Evolutionary conservation across 2,113 vertebrate genomes (phyloP).

Genomic region (Rhabdomys dilectus): DNA sequence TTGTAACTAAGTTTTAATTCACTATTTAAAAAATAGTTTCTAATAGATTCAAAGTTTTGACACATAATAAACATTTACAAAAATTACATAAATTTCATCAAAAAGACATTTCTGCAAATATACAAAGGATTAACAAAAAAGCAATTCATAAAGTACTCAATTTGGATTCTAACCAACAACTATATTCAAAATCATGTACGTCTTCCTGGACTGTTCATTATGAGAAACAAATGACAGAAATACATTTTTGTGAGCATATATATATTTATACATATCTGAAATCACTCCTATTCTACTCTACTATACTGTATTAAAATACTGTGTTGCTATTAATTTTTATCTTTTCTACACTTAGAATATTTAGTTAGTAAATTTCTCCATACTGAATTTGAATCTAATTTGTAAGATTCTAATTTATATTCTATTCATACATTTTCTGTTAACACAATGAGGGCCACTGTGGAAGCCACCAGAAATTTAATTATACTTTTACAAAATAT

Average conservation of each 20-base stretch:
- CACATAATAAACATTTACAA: background rate
- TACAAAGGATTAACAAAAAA: background rate
- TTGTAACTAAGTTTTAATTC: constrained; percentile 71
- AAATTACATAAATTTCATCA: background rate
- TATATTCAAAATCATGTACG: background rate
- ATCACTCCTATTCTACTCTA: background rate
- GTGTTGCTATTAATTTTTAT: background rate
- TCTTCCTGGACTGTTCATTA: background rate
- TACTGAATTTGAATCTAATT: background rate
- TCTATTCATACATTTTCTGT: background rate
- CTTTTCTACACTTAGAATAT: background rate
- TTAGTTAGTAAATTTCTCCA: background rate
- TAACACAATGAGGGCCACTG: fast-evolving
- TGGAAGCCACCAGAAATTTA: fast-evolving
- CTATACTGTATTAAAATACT: background rate
- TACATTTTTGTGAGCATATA: background rate
- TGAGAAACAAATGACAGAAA: background rate
- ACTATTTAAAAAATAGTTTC: background rate
- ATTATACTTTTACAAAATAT: background rate
- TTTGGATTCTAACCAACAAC: background rate
- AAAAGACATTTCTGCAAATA: background rate
- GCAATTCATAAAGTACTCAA: background rate
- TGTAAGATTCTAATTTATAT: background rate
- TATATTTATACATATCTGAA: background rate
- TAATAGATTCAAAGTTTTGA: background rate